Percentiles rank a stretch among this genome's conserved stretches.
Conservation (phyloP, 2,888 invertebrate genomes). For the Oscheius myriophilus region DNA sequence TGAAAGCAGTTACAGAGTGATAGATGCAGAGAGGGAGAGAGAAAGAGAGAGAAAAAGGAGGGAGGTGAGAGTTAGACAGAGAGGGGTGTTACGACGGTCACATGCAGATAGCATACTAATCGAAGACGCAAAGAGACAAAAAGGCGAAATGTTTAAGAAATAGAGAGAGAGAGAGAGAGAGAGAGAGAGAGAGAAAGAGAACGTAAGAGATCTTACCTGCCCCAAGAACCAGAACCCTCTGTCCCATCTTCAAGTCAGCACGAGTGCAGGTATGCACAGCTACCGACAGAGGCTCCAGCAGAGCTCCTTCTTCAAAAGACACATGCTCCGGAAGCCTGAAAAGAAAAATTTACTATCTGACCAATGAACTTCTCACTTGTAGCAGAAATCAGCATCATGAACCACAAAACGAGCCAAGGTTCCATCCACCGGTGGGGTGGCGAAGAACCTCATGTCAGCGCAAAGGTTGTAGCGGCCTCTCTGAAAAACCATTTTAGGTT, state of each 20-base stretch:
- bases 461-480: constrained; percentile 90
- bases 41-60: no score
- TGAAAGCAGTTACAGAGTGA: background rate
- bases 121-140: no score
- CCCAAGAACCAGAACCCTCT: constrained; percentile 72
- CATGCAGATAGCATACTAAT: no score
- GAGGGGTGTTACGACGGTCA: no score
- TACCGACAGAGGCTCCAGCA: constrained; percentile 91
- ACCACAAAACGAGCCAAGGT: constrained; percentile 86
- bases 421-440: constrained; percentile 93
- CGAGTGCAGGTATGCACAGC: constrained; percentile 91
- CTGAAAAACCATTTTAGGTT: constrained; percentile 27
- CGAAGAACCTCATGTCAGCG: constrained; percentile 86
- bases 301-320: constrained; percentile 89
- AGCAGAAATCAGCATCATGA: constrained; percentile 79
- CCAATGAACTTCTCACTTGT: constrained; percentile 71
- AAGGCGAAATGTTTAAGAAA: no score
- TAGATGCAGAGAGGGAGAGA: no score
- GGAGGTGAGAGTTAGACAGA: no score
- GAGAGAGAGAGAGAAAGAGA: background rate
- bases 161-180: background rate
- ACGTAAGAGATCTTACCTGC: constrained; percentile 56
- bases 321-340: constrained; percentile 87
- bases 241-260: constrained; percentile 78
- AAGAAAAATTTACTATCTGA: background rate